Base-by-base conservation (phyloP, 2,888 invertebrate genomes). In the Microplitis deprimator region DNA sequence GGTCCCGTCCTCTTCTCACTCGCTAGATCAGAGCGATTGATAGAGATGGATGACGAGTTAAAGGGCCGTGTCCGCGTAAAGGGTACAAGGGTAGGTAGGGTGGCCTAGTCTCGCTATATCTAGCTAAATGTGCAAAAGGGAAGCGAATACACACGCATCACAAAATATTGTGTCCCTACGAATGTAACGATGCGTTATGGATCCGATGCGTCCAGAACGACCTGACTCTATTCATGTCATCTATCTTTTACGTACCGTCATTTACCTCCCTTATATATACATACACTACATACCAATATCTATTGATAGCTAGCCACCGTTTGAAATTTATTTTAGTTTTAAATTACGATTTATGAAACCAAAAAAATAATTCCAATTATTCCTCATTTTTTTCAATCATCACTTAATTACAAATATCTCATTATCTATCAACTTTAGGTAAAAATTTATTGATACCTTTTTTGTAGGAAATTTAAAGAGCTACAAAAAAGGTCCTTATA, bases 171-270 rank as follows among this genome's bases (percentile, higher is more conserved):
- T 60, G 60, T 71, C 69, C 77, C 76, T 79, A 79, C 83, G 83
- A 83, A 80, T 81, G 81, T 81, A 78, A 81, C 83, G 80, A 79
- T 81, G 83, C 79, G 87, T 87, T 88, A 88, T 87, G 85, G 85
- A 87, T 88, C 83, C 80, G 75, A 79, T 71, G 68, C 67, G 64
- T 71, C n/a, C 72, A 72, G 72, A 80, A 79, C 81, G 82, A 83
- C 81, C 80, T 80, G 82, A 78, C 71, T 83, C 82, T 83, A 50
- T 50, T 86, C 41, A 65, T 84, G 84, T 87, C 87, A 87, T 88
- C 85, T 87, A 88, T 88, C 87, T 87, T 88, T 88, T 86, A 87
- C 82, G 84, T 82, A 83, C 83, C 81, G 81, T 87, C 85, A 87
- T 88, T 83, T 85, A 50, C 50, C 50, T 50, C 8, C 13, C 50